Base-by-base conservation (phyloP, 2,888 invertebrate genomes). In the Strigamia crassipes region DNA sequence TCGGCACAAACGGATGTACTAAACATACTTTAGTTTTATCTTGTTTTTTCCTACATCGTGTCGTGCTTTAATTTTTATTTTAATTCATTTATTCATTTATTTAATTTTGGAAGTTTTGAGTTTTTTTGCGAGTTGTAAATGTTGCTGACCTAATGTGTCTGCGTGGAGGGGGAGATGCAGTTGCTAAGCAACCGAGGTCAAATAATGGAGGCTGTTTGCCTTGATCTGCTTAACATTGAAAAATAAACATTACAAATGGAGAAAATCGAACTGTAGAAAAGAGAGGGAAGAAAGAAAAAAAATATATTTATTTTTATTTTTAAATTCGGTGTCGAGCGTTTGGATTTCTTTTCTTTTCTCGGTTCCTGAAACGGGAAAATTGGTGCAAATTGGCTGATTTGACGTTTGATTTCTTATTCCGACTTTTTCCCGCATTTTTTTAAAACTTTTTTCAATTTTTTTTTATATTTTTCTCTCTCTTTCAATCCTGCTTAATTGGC, bases 161-260 rank as follows among this genome's bases (percentile, higher is more conserved):
- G 61, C 21, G 6, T 18, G 18, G 21, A 31, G 13, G 13, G 73
- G 73, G 73, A 27, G 73, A 73, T 73, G 73, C 31, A 27, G 73
- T 73, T 73, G 73, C 73, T 73, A 27, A 31, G 73, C 73, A 31
- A 73, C 73, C 73, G 73, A 73, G 73, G 73, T 73, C 73, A 73
- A 73, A 27, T 73, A 31, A 73, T 73, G 73, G 73, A 73, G 73
- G 73, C 73, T 73, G 73, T 73, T 73, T 73, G 73, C 73, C 73
- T 73, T 73, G 73, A 73, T 73, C 73, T 73, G 73, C 73, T 73
- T 73, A 73, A 73, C 73, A 73, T 31, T 73, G 73, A 73, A 73
- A 73, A 73, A 73, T 73, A 73, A 73, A 73, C 31, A 73, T 27
- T 31, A 12, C 31, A 27, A 73, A 27, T 73, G 73, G 4, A 27